A percentile compares a stretch with the other conserved stretches of the same genome.
Evolutionary conservation across 1,140 invertebrate genomes (phyloP).

Genomic region (Theocolax elegans): DNA sequence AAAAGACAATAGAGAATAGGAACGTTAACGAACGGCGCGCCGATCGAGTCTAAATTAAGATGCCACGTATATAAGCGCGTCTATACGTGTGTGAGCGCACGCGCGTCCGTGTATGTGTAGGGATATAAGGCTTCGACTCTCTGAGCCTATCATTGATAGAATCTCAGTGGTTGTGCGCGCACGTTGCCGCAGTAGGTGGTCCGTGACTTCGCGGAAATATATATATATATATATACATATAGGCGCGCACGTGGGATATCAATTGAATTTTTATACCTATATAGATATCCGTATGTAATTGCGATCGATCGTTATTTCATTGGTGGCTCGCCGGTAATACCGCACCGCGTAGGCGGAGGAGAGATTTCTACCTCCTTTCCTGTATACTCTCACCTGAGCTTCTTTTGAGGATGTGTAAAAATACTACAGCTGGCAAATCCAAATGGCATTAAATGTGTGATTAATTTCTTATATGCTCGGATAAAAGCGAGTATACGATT

Average conservation of each 20-base stretch:
- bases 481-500: too few relatives aligned
- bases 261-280: constrained; percentile 8
- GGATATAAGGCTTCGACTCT: background rate
- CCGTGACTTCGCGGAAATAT: constrained; percentile 34
- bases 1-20: constrained; percentile 1
- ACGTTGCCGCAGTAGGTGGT: constrained; percentile 14
- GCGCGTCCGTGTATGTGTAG: too few relatives aligned
- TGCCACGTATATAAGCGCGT: background rate
- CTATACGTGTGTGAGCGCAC: too few relatives aligned
- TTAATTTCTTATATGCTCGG: too few relatives aligned
- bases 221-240: background rate
- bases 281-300: constrained; percentile 19
- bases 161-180: too few relatives aligned
- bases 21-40: constrained; percentile 11
- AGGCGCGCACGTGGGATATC: constrained; percentile 8
- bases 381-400: background rate
- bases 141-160: constrained; percentile 26
- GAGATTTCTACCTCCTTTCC: constrained; percentile 5
- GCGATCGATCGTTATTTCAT: constrained; percentile 21
- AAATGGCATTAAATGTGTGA: background rate
- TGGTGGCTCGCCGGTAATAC: background rate
- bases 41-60: constrained; percentile 39
- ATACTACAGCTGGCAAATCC: background rate
- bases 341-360: background rate
- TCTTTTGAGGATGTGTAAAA: constrained; percentile 2